Percentiles rank a stretch among this genome's conserved stretches.
phyloP scores from a whole-genome alignment of 2,888 invertebrate species.

The Leptopterna dolabrata region DNA sequence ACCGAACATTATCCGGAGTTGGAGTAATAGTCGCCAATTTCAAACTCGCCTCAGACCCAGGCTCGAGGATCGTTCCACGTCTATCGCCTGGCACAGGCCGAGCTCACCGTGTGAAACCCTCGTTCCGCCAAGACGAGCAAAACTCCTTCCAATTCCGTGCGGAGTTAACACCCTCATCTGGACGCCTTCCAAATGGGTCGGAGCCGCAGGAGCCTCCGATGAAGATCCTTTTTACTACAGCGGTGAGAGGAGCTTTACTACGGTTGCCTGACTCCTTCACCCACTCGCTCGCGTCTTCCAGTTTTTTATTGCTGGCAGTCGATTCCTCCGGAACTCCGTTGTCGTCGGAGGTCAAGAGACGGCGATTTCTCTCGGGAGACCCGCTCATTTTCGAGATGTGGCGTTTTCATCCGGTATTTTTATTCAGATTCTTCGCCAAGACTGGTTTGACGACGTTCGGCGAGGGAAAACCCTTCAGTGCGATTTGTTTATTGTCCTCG shows the following conservation, averaged over 20 bases:
- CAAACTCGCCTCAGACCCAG: neutral
- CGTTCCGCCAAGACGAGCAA: neutral
- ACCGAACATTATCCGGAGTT: no score
- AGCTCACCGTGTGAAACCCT: neutral
- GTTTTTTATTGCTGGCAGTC: neutral
- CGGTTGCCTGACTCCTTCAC: neutral
- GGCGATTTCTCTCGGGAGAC: neutral
- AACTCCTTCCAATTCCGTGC: neutral
- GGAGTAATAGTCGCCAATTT: neutral
- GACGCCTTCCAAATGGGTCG: neutral
- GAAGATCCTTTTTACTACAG: neutral
- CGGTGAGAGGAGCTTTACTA: neutral
- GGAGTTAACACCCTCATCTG: neutral
- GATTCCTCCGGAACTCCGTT: neutral
- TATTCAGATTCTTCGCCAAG: neutral
- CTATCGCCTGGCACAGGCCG: neutral
- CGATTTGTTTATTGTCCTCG: neutral
- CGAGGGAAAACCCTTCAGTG: no score
- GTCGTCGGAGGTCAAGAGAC: constrained; percentile 3
- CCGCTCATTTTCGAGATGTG: neutral
- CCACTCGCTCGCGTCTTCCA: neutral
- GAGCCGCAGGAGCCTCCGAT: neutral
- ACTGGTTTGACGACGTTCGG: neutral
- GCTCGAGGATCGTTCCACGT: neutral
- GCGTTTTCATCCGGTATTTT: neutral